These are phyloP conservation scores for Emberiza fucata DNA, from an alignment of 2,113 vertebrate genomes.

Conservation along the genomic window DNA sequence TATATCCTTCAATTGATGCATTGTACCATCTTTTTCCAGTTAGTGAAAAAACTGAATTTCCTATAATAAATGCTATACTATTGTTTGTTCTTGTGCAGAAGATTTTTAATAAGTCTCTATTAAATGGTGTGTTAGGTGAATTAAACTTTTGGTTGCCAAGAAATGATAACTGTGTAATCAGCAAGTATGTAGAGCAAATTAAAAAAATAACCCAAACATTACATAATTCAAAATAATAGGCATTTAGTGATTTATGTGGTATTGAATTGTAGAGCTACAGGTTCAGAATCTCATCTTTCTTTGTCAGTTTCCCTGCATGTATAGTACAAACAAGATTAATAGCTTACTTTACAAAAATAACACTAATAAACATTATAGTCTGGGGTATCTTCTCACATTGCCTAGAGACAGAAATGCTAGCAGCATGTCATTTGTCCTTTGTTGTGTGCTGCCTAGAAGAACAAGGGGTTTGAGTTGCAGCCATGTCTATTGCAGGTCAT, in stretches of 20 bases:
- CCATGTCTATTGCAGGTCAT: not conserved
- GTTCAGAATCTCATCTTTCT: not conserved
- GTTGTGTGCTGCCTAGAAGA: not conserved
- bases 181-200: not conserved
- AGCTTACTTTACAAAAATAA: not conserved
- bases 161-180: slow-evolving; percentile 14
- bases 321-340: not conserved
- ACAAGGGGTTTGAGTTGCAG: not conserved
- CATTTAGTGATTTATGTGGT: not conserved
- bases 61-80: not conserved
- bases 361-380: not conserved
- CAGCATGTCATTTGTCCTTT: not conserved
- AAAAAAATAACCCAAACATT: not conserved
- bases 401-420: not conserved
- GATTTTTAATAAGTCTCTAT: slow-evolving; percentile 16
- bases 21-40: not conserved
- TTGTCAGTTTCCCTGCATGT: not conserved
- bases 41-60: not conserved
- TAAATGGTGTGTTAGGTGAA: slow-evolving; percentile 33
- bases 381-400: not conserved
- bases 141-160: slow-evolving; percentile 6
- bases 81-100: not conserved
- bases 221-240: slow-evolving; percentile 8
- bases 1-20: not conserved
- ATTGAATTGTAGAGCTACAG: not conserved